A percentile compares a stretch with the other conserved stretches of the same genome.
Evolutionary conservation across 2,888 invertebrate species (phyloP).

Genomic region (Boloria euphrosyne): DNA sequence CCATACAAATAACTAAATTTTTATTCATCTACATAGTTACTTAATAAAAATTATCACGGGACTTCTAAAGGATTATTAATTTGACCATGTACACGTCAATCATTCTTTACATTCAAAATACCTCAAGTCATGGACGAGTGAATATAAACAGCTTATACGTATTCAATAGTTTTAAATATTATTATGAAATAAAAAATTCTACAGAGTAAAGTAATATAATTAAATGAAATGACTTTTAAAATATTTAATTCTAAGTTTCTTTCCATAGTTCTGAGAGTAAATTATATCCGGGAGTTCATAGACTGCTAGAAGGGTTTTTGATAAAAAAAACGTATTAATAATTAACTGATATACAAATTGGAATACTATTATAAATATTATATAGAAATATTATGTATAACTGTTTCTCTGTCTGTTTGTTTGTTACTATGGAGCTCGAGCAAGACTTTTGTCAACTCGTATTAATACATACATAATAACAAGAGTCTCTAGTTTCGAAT

Average conservation of each 20-base stretch:
- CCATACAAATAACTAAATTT: too few relatives aligned
- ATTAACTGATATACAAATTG: not conserved
- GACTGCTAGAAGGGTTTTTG: too few relatives aligned
- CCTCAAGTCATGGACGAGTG: slow-evolving; percentile 28
- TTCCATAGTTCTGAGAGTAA: too few relatives aligned
- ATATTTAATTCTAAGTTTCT: not conserved
- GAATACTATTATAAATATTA: too few relatives aligned
- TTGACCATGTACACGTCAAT: slow-evolving; percentile 48
- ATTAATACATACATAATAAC: too few relatives aligned
- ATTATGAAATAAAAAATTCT: not conserved
- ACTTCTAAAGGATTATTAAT: slow-evolving; percentile 38
- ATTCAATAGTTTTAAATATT: not conserved
- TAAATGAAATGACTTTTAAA: not conserved
- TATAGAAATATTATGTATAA: too few relatives aligned
- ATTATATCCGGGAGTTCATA: too few relatives aligned
- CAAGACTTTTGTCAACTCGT: too few relatives aligned
- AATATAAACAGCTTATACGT: slow-evolving; percentile 19
- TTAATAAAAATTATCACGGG: slow-evolving; percentile 23
- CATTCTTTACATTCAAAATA: slow-evolving; percentile 41
- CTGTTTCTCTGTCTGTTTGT: too few relatives aligned
- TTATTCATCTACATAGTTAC: slow-evolving; percentile 1
- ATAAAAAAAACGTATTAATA: not conserved
- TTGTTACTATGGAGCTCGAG: too few relatives aligned
- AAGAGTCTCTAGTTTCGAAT: too few relatives aligned
- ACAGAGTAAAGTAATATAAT: not conserved